These are phyloP conservation scores for Syrrhaptes paradoxus DNA, from an alignment of 2,113 vertebrate genomes.

Conservation along the genomic window DNA sequence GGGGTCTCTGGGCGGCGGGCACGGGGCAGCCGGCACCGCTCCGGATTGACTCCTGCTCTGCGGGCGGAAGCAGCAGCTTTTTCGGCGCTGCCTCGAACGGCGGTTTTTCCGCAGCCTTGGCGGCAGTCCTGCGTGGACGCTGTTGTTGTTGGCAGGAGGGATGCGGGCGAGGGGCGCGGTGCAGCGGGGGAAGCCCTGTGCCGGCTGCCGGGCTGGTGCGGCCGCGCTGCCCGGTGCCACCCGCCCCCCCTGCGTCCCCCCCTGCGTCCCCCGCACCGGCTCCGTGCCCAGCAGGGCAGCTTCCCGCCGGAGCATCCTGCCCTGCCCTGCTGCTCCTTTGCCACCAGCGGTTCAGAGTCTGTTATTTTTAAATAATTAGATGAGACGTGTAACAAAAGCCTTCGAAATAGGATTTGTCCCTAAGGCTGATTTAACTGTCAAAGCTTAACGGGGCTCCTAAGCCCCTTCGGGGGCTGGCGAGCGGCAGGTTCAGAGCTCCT, in stretches of 20 bases:
- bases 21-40: background rate
- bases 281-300: background rate
- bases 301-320: background rate
- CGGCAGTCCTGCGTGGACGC: too few relatives aligned
- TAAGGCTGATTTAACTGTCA: conserved; percentile 63
- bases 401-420: conserved; percentile 63
- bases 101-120: background rate
- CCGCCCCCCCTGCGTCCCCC: too few relatives aligned
- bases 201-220: background rate
- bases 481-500: background rate
- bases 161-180: background rate
- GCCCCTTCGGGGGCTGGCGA: background rate
- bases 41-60: background rate
- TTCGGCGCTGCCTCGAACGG: background rate
- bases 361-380: conserved; percentile 61
- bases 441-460: conserved; percentile 50
- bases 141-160: conserved; percentile 24
- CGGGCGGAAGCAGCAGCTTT: background rate
- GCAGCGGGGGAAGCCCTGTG: background rate
- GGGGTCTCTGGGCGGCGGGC: too few relatives aligned
- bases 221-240: background rate
- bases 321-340: background rate
- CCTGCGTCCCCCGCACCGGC: background rate
- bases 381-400: conserved; percentile 45
- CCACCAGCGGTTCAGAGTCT: background rate